A percentile compares a stretch with the other conserved stretches of the same genome.
phyloP scores from a whole-genome alignment of 2,797 vertebrate genomes.

The Syngnathus rostellatus region DNA sequence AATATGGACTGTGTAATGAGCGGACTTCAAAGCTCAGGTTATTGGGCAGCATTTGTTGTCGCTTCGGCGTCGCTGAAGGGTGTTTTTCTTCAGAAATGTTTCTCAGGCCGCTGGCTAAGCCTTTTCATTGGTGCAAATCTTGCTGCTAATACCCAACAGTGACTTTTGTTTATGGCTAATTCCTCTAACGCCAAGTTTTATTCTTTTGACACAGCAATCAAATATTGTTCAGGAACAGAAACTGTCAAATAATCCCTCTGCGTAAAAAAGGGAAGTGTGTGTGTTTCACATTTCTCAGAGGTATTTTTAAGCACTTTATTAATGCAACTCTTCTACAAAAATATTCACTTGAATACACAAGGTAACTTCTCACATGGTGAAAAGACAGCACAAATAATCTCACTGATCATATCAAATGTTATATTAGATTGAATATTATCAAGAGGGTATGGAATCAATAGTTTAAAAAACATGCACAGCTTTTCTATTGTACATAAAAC shows the following conservation, averaged over 20 bases:
- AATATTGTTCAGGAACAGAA: conserved; percentile 29
- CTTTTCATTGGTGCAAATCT: conserved; percentile 42
- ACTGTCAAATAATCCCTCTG: conserved; percentile 14
- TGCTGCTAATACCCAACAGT: conserved; percentile 34
- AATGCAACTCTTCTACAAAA: background rate
- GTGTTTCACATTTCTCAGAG: conserved; percentile 6
- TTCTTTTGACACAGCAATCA: conserved; percentile 3
- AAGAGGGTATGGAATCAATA: conserved; percentile 7
- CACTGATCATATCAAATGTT: conserved; percentile 10
- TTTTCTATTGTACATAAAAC: background rate
- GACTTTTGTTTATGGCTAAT: conserved; percentile 23
- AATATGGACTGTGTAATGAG: conserved; percentile 59
- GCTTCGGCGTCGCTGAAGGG: conserved; percentile 32
- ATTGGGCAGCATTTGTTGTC: conserved; percentile 52
- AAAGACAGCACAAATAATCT: conserved; percentile 31
- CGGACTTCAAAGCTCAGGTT: conserved; percentile 62
- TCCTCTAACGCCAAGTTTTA: conserved; percentile 11
- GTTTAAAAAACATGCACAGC: conserved; percentile 13
- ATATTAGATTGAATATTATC: background rate
- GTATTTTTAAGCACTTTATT: conserved; percentile 38
- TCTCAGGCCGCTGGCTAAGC: conserved; percentile 28
- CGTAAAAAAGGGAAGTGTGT: conserved; percentile 18
- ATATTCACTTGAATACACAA: conserved; percentile 8
- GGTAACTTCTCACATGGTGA: conserved; percentile 13
- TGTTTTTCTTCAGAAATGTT: conserved; percentile 43